phyloP scores from a whole-genome alignment of 2,888 invertebrate species.

The Gnatocerus cornutus region DNA sequence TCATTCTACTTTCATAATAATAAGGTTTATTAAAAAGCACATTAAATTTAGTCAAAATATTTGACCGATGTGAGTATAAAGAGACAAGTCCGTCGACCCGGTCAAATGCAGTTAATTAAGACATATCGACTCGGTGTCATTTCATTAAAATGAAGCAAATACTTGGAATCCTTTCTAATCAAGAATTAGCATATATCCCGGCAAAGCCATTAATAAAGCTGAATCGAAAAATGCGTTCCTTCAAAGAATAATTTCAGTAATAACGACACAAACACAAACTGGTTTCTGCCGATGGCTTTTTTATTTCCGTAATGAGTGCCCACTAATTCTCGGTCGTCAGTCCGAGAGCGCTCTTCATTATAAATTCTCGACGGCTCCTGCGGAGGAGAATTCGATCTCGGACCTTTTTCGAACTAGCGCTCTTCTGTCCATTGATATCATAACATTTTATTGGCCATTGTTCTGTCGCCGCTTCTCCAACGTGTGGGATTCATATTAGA shows the following conservation, averaged over 20 bases:
- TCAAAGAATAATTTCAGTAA: conserved; percentile 49
- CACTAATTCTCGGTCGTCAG: conserved; percentile 56
- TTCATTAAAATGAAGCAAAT: conserved; percentile 47
- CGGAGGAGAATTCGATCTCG: conserved; percentile 62
- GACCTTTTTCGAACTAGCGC: conserved; percentile 62
- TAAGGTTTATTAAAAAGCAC: conserved; percentile 26
- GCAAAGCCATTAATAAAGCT: conserved; percentile 47
- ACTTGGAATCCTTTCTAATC: conserved; percentile 49
- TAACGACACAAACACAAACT: conserved; percentile 50
- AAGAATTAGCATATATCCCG: conserved; percentile 51
- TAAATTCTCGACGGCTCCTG: conserved; percentile 65
- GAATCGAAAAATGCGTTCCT: conserved; percentile 50
- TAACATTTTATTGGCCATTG: conserved; percentile 69
- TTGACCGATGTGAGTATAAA: conserved; percentile 75
- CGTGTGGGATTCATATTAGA: conserved; percentile 47
- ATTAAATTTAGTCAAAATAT: conserved; percentile 81
- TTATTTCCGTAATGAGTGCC: conserved; percentile 55
- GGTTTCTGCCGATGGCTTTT: conserved; percentile 51
- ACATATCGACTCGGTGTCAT: conserved; percentile 43
- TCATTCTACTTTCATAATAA: conserved; percentile 30
- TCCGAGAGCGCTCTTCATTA: conserved; percentile 58
- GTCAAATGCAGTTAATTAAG: conserved; percentile 43
- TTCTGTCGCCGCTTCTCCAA: conserved; percentile 54
- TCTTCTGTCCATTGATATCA: conserved; percentile 63
- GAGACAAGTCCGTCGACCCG: conserved; percentile 6